These are phyloP conservation scores for Grus americana DNA, from an alignment of 2,113 vertebrate genomes.

Conservation along the genomic window DNA sequence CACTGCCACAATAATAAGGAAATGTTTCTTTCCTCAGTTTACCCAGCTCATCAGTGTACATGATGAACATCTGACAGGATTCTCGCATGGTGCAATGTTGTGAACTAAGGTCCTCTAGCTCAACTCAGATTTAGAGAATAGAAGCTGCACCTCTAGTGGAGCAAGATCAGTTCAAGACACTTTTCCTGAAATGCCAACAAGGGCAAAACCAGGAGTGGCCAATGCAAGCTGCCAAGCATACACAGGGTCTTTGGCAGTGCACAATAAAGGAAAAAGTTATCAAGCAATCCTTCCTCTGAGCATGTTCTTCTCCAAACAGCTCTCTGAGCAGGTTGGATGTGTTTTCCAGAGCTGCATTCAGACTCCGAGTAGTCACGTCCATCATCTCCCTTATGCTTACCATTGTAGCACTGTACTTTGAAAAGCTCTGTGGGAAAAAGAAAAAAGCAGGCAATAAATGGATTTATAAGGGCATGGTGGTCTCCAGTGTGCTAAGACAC, in stretches of 20 bases:
- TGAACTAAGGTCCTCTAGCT: neutral
- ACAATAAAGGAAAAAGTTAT: neutral
- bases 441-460: neutral
- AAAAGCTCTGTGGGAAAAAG: neutral
- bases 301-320: neutral
- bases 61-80: neutral
- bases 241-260: neutral
- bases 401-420: neutral
- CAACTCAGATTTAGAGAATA: neutral
- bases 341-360: neutral
- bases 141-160: neutral
- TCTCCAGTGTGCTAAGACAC: neutral
- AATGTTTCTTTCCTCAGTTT: neutral
- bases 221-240: no score
- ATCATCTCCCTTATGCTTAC: neutral
- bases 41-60: neutral
- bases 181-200: neutral
- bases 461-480: neutral
- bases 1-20: neutral
- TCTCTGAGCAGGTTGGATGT: neutral
- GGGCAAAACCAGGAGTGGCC: neutral
- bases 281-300: neutral
- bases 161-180: neutral
- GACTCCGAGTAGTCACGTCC: neutral
- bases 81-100: neutral